phyloP scores from a whole-genome alignment of 2,888 invertebrate genomes.

The Drosophila leonis region DNA sequence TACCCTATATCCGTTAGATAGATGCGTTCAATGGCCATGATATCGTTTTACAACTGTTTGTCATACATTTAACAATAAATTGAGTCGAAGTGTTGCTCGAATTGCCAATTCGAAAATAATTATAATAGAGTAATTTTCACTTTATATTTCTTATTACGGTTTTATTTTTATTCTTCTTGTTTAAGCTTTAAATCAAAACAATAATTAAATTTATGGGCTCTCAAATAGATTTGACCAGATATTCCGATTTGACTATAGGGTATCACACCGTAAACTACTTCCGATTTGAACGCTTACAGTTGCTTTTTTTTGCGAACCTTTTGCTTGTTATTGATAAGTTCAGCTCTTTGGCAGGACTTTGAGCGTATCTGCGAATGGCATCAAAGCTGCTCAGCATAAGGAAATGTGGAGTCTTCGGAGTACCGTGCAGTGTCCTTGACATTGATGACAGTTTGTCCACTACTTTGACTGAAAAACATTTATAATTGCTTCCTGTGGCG shows the following conservation, averaged over 20 bases:
- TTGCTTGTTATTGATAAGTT: conserved; percentile 39
- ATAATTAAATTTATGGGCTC: not conserved
- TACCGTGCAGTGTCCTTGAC: conserved; percentile 54
- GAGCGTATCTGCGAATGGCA: conserved; percentile 30
- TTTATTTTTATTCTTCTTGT: no score
- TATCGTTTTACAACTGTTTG: not conserved
- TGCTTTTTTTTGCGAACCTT: conserved; percentile 7
- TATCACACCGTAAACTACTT: not conserved
- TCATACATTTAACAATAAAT: not conserved
- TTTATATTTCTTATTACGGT: not conserved
- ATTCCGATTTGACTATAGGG: conserved; percentile 7
- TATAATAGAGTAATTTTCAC: not conserved
- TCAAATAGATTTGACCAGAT: not conserved
- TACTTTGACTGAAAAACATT: conserved; percentile 27
- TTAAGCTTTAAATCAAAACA: no score
- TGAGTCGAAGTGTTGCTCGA: no score
- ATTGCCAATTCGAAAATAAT: not conserved
- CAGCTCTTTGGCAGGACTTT: conserved; percentile 14
- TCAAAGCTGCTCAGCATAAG: conserved; percentile 44
- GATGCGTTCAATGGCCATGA: not conserved
- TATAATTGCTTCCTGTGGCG: conserved; percentile 61
- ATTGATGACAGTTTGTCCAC: conserved; percentile 30
- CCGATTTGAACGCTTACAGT: not conserved
- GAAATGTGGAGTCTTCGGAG: conserved; percentile 42
- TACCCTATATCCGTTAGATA: not conserved